Percentiles rank a stretch among this genome's conserved stretches.
Evolutionary conservation across 2,113 vertebrate genomes (phyloP).

Genomic region (Bucco capensis): DNA sequence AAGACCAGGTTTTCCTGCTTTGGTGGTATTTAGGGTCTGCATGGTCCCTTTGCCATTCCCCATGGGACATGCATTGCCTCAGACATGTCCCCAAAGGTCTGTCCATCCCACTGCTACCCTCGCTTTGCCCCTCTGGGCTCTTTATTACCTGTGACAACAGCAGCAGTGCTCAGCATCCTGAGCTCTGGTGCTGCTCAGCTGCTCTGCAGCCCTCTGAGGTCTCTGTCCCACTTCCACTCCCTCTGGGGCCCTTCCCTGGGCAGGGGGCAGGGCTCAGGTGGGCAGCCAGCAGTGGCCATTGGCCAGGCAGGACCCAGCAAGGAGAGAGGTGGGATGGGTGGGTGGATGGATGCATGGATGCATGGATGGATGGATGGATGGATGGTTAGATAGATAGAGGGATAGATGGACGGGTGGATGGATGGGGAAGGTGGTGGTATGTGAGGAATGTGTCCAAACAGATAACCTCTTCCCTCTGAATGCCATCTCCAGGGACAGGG

Average conservation of each 20-base stretch:
- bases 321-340: not conserved
- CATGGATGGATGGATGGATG: not conserved
- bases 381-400: too few species aligned
- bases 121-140: not conserved
- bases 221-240: too few species aligned
- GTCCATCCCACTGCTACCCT: not conserved
- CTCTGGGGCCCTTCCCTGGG: not conserved
- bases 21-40: fast-evolving
- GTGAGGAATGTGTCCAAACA: constrained; percentile 19
- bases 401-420: too few species aligned
- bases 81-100: fast-evolving
- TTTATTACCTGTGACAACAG: not conserved
- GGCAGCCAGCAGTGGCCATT: not conserved
- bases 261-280: fast-evolving
- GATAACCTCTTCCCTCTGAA: constrained; percentile 25
- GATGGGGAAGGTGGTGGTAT: not conserved
- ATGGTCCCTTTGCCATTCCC: not conserved
- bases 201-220: not conserved
- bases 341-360: not conserved
- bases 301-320: not conserved
- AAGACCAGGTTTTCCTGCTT: not conserved
- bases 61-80: fast-evolving
- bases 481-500: not conserved
- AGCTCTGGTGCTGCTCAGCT: fast-evolving
- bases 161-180: fast-evolving